Percentiles rank a stretch among this genome's conserved stretches.
phyloP scores from a whole-genome alignment of 2,797 vertebrate genomes.

The Dryobates pubescens region DNA sequence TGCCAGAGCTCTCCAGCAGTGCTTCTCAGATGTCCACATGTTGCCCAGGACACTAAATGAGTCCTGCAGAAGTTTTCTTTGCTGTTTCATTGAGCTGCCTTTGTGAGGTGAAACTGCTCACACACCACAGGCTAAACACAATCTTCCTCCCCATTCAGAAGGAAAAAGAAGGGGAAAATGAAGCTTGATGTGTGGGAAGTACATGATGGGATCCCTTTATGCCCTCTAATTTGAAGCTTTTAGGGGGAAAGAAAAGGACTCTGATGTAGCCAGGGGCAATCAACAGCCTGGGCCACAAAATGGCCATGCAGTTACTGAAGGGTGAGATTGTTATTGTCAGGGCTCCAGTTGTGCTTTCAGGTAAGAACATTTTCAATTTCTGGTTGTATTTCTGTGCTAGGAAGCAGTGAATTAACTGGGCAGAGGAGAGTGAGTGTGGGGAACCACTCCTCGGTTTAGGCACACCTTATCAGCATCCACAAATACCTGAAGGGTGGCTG shows the following conservation, averaged over 20 bases:
- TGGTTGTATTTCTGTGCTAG: background rate
- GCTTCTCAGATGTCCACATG: background rate
- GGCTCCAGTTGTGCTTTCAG: background rate
- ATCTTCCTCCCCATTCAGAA: background rate
- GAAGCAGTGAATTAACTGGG: background rate
- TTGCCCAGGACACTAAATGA: background rate
- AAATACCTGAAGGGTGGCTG: no score
- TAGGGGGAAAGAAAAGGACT: background rate
- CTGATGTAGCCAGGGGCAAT: background rate
- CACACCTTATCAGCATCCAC: no score
- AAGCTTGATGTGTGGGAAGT: background rate
- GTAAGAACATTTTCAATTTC: background rate
- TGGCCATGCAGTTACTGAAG: background rate
- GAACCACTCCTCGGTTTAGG: background rate
- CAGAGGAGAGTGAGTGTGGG: background rate
- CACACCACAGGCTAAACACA: background rate
- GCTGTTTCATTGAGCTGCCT: background rate
- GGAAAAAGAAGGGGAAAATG: background rate
- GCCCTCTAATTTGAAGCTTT: background rate
- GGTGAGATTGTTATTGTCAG: background rate
- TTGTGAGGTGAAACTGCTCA: background rate
- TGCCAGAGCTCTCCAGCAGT: background rate
- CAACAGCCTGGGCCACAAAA: background rate
- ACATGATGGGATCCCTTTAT: background rate
- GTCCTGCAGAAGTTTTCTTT: background rate